Conservation (phyloP, 2,113 vertebrate species). For the Prionailurus viverrinus region DNA sequence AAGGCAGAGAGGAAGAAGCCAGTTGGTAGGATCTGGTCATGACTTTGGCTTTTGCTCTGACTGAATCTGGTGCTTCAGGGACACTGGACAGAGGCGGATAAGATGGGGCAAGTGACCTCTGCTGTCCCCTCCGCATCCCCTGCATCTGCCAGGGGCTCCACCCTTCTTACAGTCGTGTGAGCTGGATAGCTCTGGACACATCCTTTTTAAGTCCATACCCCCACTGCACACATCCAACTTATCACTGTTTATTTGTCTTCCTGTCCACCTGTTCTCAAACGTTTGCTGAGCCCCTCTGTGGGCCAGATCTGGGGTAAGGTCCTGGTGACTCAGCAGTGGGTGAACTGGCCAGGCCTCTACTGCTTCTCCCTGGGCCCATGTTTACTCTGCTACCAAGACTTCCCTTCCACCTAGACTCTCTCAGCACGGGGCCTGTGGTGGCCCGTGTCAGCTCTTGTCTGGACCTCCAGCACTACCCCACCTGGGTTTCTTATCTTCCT, state of each 20-base stretch:
- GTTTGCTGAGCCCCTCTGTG: background rate
- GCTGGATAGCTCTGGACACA: background rate
- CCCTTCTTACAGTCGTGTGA: background rate
- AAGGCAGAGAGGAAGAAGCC: background rate
- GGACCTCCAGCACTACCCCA: background rate
- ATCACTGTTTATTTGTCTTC: background rate
- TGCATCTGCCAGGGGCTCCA: background rate
- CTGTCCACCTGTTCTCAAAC: background rate
- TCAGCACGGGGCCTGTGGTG: background rate
- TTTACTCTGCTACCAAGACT: background rate
- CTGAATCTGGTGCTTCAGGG: background rate
- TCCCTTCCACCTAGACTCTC: background rate
- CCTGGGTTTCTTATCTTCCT: background rate
- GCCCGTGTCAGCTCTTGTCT: background rate
- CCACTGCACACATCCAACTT: background rate
- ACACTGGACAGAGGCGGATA: background rate
- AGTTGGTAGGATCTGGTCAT: background rate
- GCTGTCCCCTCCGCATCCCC: background rate
- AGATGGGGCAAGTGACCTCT: background rate
- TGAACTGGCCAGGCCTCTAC: background rate
- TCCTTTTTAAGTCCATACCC: background rate
- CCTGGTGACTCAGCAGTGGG: background rate
- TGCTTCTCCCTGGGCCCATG: background rate
- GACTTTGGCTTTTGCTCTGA: background rate
- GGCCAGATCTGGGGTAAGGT: background rate